phyloP scores from a whole-genome alignment of 2,113 vertebrate genomes.

The Penelope pileata region DNA sequence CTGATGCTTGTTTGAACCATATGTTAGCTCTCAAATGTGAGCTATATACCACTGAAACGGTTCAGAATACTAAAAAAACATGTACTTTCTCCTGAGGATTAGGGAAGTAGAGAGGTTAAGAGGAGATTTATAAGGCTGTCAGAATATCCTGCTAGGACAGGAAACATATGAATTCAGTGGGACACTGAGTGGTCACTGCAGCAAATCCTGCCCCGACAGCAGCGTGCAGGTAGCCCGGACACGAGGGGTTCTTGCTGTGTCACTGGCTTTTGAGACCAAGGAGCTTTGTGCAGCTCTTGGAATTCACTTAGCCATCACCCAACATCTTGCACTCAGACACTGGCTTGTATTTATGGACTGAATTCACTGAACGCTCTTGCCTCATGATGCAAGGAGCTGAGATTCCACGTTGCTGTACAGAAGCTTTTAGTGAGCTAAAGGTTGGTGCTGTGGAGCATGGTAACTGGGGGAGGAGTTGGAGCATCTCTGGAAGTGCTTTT shows the following conservation, averaged over 20 bases:
- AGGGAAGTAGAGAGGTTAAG: not conserved
- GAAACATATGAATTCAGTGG: not conserved
- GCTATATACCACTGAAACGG: not conserved
- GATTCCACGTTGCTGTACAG: not conserved
- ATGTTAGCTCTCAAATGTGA: slow-evolving; percentile 21
- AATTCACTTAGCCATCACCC: not conserved
- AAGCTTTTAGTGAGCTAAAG: not conserved
- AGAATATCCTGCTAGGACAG: not conserved
- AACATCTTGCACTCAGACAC: fast-evolving
- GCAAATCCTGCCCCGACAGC: not conserved
- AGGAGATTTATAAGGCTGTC: slow-evolving; percentile 6
- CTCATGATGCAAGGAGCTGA: not conserved
- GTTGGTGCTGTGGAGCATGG: not conserved
- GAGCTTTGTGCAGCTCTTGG: not conserved
- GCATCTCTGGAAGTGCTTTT: not conserved
- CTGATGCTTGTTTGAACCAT: slow-evolving; percentile 54
- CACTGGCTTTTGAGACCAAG: not conserved
- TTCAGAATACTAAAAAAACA: not conserved
- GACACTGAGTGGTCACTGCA: not conserved
- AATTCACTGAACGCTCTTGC: not conserved
- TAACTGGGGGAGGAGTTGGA: not conserved
- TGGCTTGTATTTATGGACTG: not conserved
- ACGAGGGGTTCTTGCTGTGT: not conserved
- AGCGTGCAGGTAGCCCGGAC: not conserved
- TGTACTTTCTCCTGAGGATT: not conserved